A percentile compares a stretch with the other conserved stretches of the same genome.
These are phyloP conservation scores for Platycheirus albimanus DNA, from an alignment of 2,888 invertebrate species.

Conservation along the genomic window DNA sequence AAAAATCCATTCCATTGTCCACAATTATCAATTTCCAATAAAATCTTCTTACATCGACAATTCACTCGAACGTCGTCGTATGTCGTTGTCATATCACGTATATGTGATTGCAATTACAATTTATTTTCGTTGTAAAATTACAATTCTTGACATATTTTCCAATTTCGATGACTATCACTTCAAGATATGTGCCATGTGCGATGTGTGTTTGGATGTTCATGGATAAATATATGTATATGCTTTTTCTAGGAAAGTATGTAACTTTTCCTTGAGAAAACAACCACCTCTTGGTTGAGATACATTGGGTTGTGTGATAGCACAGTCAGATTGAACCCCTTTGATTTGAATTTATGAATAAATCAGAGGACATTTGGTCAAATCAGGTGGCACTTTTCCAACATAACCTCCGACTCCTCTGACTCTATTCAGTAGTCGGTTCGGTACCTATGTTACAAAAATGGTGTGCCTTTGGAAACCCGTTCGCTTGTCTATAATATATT, in stretches of 20 bases:
- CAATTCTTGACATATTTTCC: conserved; percentile 50
- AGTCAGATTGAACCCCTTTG: conserved; percentile 66
- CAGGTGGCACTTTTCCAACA: conserved; percentile 70
- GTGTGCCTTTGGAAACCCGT: conserved; percentile 13
- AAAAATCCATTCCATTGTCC: conserved; percentile 33
- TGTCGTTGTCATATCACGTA: too few relatives aligned
- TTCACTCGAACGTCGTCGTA: too few relatives aligned
- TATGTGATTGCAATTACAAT: conserved; percentile 68
- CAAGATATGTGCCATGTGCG: conserved; percentile 8
- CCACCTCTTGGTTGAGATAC: conserved; percentile 44
- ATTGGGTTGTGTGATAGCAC: too few relatives aligned
- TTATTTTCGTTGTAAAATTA: conserved; percentile 67
- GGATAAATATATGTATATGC: not conserved
- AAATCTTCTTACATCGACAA: conserved; percentile 66
- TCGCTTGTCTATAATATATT: conserved; percentile 31
- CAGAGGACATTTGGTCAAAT: conserved; percentile 59
- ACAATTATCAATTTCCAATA: conserved; percentile 70
- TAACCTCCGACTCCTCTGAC: conserved; percentile 29
- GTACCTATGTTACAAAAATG: not conserved
- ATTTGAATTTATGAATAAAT: conserved; percentile 64
- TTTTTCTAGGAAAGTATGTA: not conserved
- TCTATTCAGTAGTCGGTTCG: not conserved
- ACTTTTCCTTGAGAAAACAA: conserved; percentile 56
- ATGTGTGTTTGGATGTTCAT: too few relatives aligned
- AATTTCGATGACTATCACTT: conserved; percentile 27